Evolutionary conservation across 2,113 vertebrate genomes (phyloP), one percentile per base, ranked within the genome.

Genomic region (Eclectus roratus): DNA sequence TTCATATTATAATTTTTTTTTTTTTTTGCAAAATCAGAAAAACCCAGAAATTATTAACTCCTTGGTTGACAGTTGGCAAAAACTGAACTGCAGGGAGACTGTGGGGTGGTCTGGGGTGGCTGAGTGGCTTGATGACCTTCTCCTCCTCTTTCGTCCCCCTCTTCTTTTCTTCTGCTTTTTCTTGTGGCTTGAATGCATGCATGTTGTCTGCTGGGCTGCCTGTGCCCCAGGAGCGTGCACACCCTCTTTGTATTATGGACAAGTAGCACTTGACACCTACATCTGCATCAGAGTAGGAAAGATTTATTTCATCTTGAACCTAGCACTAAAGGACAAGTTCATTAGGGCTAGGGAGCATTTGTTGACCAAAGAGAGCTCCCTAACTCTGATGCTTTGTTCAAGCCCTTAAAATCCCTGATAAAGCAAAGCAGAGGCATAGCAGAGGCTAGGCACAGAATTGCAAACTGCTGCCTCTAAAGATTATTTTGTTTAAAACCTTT

Each of bases 191-290:
- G 60, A 94, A 88, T 47, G 65, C 41, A 58, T 43, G 41, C 55
- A 23, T 44, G 47, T 25, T 56, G n/a, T 41, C 78, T 94, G 64
- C 61, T 53, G 39, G 18, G 35, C 53, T 61, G 46, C 43, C 28
- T 1, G 10, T 12, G 28, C 50, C 43, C 53, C 7, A 0, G 69
- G 39, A 90, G 31, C 9, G 29, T 70, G 35, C 71, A 28, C 29
- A 74, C 56, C 27, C 58, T 95, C 80, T 88, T 37, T 92, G 60
- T 87, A 3, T 68, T 73, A 71, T 7, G 33, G 66, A 65, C 92
- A 96, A 96, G 81, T 72, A 81, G 35, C 80, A 85, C 85, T 92
- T 95, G 94, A 97, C 93, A 86, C 28, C 68, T 50, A 18, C 23
- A 70, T 66, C 71, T 2, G 7, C 25, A 25, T 63, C 29, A 39